Evolutionary conservation across 2,797 vertebrate genomes (phyloP).

Genomic region (Scarus forsteni): DNA sequence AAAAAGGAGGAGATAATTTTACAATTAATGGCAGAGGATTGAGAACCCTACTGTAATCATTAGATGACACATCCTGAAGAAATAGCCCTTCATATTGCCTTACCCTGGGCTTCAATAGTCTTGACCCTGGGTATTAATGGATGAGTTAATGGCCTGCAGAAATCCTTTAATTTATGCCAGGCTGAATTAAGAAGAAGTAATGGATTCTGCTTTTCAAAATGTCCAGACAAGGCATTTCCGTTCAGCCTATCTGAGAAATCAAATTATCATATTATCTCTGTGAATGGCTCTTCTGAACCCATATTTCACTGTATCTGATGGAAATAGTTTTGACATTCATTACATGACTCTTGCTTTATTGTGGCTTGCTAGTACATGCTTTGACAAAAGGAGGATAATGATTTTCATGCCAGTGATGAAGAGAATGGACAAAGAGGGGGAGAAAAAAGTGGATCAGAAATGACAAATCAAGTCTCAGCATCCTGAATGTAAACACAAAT

Average conservation of each 20-base stretch:
- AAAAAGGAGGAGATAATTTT: conserved; percentile 82
- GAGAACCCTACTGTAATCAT: conserved; percentile 80
- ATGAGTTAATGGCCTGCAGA: conserved; percentile 88
- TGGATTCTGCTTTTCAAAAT: conserved; percentile 88
- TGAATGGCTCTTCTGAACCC: conserved; percentile 84
- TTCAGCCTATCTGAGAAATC: conserved; percentile 87
- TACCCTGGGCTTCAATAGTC: conserved; percentile 87
- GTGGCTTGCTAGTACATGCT: conserved; percentile 80
- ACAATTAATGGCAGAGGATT: conserved; percentile 84
- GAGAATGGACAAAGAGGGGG: conserved; percentile 50
- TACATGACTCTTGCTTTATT: conserved; percentile 85
- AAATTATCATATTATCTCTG: conserved; percentile 89
- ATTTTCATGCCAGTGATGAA: conserved; percentile 70
- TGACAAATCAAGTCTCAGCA: conserved; percentile 73
- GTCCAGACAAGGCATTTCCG: conserved; percentile 86
- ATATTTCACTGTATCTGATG: conserved; percentile 85
- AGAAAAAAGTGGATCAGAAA: conserved; percentile 60
- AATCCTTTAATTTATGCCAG: conserved; percentile 89
- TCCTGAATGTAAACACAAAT: conserved; percentile 78
- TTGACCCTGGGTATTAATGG: conserved; percentile 88
- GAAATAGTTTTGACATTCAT: conserved; percentile 86
- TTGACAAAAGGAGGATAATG: conserved; percentile 80
- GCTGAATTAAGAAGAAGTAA: conserved; percentile 88
- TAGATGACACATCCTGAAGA: conserved; percentile 83
- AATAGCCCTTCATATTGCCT: conserved; percentile 85